A percentile compares a stretch with the other conserved stretches of the same genome.
Conservation (phyloP, 2,113 vertebrate species). For the Scalopus aquaticus region DNA sequence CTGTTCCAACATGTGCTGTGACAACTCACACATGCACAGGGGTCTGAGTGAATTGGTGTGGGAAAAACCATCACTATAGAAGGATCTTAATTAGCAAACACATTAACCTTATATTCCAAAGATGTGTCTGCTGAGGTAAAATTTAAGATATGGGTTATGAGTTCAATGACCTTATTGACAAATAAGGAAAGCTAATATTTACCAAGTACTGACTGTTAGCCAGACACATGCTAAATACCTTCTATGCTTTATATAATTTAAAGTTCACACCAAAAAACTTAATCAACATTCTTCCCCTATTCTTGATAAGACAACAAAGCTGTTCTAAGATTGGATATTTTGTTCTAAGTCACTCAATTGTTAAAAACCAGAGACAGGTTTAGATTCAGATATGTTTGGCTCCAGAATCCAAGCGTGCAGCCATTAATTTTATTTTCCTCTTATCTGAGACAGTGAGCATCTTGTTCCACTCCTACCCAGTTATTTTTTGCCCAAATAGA, state of each 20-base stretch:
- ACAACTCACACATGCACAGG: neutral
- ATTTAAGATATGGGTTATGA: neutral
- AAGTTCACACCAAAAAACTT: neutral
- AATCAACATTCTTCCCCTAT: neutral
- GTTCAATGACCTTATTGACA: neutral
- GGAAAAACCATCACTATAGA: neutral
- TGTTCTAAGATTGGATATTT: neutral
- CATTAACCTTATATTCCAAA: neutral
- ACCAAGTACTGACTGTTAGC: neutral
- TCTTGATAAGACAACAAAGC: neutral
- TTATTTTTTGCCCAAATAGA: neutral
- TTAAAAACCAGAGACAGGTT: neutral
- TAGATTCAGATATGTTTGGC: too few species aligned
- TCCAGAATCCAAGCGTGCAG: neutral
- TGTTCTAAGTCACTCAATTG: neutral
- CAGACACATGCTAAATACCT: neutral
- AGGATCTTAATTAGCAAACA: neutral
- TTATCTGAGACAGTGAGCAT: neutral
- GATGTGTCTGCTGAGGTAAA: neutral
- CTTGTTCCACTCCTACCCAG: neutral
- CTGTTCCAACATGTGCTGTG: rapidly evolving
- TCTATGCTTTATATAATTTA: neutral
- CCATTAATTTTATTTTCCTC: neutral
- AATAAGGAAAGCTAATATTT: neutral
- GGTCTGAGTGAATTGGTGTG: neutral